Evolutionary conservation across 2,888 invertebrate genomes (phyloP), one percentile per base, ranked within the genome.

Genomic region (Galerucella nymphaeae): DNA sequence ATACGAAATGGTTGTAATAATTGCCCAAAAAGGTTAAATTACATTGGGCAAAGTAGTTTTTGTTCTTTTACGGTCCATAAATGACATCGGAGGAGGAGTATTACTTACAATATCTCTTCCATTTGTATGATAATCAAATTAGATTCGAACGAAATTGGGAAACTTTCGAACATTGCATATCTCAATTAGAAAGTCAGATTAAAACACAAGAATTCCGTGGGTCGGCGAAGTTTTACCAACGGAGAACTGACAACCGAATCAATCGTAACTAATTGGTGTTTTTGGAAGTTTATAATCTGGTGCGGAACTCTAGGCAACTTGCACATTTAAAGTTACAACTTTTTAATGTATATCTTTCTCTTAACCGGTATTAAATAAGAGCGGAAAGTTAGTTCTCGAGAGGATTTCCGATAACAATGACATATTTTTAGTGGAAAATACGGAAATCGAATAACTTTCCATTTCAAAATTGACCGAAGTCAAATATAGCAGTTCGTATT

Each of bases 161-260:
- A 77, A 77, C 74, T 75, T 74, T 74, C 61, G 70, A 64, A 73
- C 68, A 50, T 71, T 66, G 66, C 76, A 77, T 76, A 75, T 76
- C 77, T 76, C 76, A 78, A 78, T 79, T 77, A 76, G 72, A 76
- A 77, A 78, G 77, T 78, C 77, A 74, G 75, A 78, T 78, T 71
- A 75, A 76, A 75, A 74, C 64, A 58, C 62, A 69, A 70, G 74
- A 73, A 76, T 62, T 61, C 30, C 69, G n/a, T 13, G 61, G 61
- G 16, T 42, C 42, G 61, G 18, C 59, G 58, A 71, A 74, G 8
- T 41, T 61, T 61, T 61, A 23, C 58, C 16, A 16, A n/a, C n/a
- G 9, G n/a, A 59, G 68, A 68, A 75, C 66, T 69, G 76, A 75
- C 76, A 76, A 72, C 70, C 64, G 66, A 75, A 74, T 76, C 73